A percentile compares a stretch with the other conserved stretches of the same genome.
Evolutionary conservation across 1,140 invertebrate genomes (phyloP).

Genomic region (Drosophila funebris): DNA sequence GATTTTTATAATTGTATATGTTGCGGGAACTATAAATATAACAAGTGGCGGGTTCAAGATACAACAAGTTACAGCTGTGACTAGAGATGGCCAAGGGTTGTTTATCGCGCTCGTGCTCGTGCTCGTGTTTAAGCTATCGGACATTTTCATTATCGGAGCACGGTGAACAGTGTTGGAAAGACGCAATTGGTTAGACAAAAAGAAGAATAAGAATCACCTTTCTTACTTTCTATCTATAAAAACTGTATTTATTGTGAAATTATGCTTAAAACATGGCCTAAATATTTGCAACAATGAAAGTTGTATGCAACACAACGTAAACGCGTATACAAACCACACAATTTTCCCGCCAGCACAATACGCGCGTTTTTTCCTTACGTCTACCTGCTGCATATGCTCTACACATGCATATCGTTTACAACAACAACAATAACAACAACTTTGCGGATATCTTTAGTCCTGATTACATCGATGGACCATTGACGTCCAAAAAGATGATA

Average conservation of each 20-base stretch:
- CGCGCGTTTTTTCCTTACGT: slow-evolving; percentile 34
- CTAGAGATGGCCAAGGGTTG: no score
- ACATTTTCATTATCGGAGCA: background rate
- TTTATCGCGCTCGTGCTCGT: no score
- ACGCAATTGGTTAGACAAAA: background rate
- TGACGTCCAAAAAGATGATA: slow-evolving; percentile 54
- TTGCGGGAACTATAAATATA: background rate
- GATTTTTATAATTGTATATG: background rate
- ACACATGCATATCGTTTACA: slow-evolving; percentile 51
- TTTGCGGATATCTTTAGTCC: slow-evolving; percentile 57
- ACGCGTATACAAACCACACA: background rate
- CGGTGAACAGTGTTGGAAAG: slow-evolving; percentile 4
- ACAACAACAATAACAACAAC: slow-evolving; percentile 42
- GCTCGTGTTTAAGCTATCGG: background rate
- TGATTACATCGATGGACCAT: slow-evolving; percentile 69
- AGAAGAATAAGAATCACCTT: slow-evolving; percentile 6
- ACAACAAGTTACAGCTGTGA: no score
- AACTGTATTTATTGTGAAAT: background rate
- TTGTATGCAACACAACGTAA: background rate
- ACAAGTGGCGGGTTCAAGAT: no score
- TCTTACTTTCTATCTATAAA: background rate
- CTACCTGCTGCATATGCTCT: slow-evolving; percentile 38
- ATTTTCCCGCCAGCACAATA: background rate
- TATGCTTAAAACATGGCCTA: background rate
- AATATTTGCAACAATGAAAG: background rate